A percentile compares a stretch with the other conserved stretches of the same genome.
Conservation (phyloP, 2,797 vertebrate species). For the Morelia viridis region DNA sequence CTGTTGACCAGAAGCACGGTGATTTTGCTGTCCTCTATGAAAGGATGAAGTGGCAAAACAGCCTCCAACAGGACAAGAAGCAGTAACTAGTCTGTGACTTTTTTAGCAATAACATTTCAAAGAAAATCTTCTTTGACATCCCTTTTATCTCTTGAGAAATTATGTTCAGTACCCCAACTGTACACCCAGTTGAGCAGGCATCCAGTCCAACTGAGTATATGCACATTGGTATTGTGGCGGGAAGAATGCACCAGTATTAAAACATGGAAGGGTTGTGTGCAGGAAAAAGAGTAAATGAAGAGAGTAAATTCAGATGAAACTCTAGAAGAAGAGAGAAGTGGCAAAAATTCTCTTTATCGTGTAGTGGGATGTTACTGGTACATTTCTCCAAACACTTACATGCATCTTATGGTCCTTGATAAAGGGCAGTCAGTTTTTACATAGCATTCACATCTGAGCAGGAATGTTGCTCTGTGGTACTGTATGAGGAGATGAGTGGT, state of each 20-base stretch:
- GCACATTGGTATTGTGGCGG: background rate
- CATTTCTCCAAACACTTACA: background rate
- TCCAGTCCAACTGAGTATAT: background rate
- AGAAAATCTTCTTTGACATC: background rate
- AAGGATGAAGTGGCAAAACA: slow-evolving; percentile 50
- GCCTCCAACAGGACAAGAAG: slow-evolving; percentile 1
- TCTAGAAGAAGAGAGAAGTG: background rate
- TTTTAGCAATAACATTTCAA: background rate
- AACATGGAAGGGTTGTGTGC: background rate
- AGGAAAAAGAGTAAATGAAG: background rate
- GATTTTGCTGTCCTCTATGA: slow-evolving; percentile 28
- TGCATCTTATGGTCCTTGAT: background rate
- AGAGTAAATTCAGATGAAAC: background rate
- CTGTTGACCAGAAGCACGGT: slow-evolving; percentile 25
- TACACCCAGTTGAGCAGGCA: background rate
- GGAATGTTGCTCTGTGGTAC: background rate
- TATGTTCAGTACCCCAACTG: background rate
- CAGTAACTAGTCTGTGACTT: background rate
- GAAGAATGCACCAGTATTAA: background rate
- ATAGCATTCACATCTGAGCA: background rate
- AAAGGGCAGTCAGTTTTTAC: background rate
- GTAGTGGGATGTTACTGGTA: background rate
- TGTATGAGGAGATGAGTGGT: background rate
- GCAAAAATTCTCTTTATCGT: background rate
- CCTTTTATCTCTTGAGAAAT: background rate